A percentile compares a stretch with the other conserved stretches of the same genome.
phyloP scores from a whole-genome alignment of 2,888 invertebrate genomes.

The Agapetus fuscipes region DNA sequence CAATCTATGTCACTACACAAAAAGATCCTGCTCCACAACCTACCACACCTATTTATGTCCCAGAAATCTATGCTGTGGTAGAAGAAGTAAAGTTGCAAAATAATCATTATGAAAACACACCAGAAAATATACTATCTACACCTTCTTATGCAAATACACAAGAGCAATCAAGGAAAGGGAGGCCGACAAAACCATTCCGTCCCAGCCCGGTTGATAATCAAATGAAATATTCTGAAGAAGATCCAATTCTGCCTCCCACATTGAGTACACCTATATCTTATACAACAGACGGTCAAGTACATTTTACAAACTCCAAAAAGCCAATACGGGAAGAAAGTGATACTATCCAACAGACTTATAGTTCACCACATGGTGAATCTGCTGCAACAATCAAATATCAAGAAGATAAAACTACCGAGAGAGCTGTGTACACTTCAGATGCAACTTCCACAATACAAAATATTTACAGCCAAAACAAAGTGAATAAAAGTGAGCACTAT shows the following conservation, averaged over 20 bases:
- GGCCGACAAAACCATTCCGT: conserved; percentile 29
- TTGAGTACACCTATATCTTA: conserved; percentile 30
- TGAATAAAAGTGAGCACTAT: conserved; percentile 9
- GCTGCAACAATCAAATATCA: not conserved
- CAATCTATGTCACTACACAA: too few species aligned
- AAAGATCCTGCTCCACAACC: conserved; percentile 20
- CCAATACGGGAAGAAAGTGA: conserved; percentile 3
- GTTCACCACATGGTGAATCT: too few species aligned
- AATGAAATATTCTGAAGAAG: conserved; percentile 38
- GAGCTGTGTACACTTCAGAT: too few species aligned
- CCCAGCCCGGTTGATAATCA: conserved; percentile 29
- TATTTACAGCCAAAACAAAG: conserved; percentile 24
- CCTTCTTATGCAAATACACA: conserved; percentile 16
- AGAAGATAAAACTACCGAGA: not conserved
- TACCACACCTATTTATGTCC: not conserved
- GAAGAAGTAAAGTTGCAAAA: not conserved
- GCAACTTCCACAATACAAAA: not conserved
- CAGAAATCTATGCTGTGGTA: not conserved
- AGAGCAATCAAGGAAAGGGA: conserved; percentile 22
- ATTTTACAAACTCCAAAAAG: conserved; percentile 26
- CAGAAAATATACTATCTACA: too few species aligned
- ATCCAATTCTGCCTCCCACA: conserved; percentile 33
- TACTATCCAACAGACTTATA: too few species aligned
- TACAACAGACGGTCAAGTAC: conserved; percentile 32
- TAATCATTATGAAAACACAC: too few species aligned